Evolutionary conservation across 1,140 invertebrate genomes (phyloP).

Genomic region (Drosophila nasuta): DNA sequence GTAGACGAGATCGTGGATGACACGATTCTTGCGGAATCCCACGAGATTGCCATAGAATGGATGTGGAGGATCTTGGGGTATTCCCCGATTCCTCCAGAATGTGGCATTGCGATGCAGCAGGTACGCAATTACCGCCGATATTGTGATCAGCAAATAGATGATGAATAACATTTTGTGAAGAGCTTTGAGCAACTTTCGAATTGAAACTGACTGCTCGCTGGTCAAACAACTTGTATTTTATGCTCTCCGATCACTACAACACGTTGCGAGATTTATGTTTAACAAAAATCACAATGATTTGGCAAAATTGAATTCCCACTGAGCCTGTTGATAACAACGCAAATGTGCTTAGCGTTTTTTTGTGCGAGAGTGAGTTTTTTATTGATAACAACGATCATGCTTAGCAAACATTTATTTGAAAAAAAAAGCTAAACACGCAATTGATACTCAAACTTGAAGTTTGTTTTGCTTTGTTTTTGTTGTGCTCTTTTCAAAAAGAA

Average conservation of each 20-base stretch:
- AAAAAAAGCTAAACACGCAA: background rate
- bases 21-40: slow-evolving; percentile 33
- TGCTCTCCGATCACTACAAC: background rate
- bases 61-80: slow-evolving; percentile 77
- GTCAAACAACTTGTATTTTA: background rate
- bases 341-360: background rate
- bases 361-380: no score
- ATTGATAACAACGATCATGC: background rate
- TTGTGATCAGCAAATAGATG: slow-evolving; percentile 20
- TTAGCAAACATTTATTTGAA: background rate
- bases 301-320: background rate
- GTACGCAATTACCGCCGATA: slow-evolving; percentile 33
- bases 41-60: slow-evolving; percentile 70
- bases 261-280: background rate
- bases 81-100: slow-evolving; percentile 80
- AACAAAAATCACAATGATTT: slow-evolving; percentile 8
- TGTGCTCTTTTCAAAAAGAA: background rate
- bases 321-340: background rate
- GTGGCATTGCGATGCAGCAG: slow-evolving; percentile 20
- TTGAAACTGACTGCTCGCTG: background rate
- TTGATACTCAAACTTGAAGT: background rate
- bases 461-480: background rate
- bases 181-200: background rate
- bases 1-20: slow-evolving; percentile 13
- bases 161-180: slow-evolving; percentile 7